Percentiles rank a stretch among this genome's conserved stretches.
Conservation (phyloP, 2,113 vertebrate genomes). For the Hylia prasina region DNA sequence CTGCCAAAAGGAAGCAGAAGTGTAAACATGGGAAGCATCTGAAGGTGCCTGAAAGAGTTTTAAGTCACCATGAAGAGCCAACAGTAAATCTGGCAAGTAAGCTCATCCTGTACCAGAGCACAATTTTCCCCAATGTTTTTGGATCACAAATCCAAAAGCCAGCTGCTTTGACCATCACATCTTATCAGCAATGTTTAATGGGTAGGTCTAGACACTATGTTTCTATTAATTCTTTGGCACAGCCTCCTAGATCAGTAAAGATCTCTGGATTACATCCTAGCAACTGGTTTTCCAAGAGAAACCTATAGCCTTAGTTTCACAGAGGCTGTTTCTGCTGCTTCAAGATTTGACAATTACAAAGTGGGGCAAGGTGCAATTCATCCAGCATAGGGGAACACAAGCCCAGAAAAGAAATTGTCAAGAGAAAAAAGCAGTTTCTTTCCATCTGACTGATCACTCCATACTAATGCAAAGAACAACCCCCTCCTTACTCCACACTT, state of each 20-base stretch:
- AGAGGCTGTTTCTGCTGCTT: neutral
- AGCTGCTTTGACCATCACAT: neutral
- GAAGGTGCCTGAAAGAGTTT: neutral
- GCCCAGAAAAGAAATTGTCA: neutral
- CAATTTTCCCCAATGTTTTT: neutral
- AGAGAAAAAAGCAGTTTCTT: neutral
- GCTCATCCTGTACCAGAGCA: neutral
- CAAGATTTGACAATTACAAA: neutral
- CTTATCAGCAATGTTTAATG: neutral
- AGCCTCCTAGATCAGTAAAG: neutral
- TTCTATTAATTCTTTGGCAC: neutral
- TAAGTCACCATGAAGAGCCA: neutral
- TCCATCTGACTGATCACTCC: neutral
- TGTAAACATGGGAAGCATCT: neutral
- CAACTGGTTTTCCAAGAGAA: neutral
- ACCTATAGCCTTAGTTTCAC: neutral
- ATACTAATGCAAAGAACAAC: neutral
- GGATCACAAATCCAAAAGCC: neutral
- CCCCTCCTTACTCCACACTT: neutral
- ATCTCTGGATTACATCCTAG: neutral
- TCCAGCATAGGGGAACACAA: neutral
- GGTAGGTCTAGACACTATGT: neutral
- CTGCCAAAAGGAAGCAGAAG: neutral
- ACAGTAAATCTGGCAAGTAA: neutral
- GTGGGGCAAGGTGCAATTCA: neutral